phyloP scores from a whole-genome alignment of 2,113 vertebrate genomes.

The Nesospiza acunhae region DNA sequence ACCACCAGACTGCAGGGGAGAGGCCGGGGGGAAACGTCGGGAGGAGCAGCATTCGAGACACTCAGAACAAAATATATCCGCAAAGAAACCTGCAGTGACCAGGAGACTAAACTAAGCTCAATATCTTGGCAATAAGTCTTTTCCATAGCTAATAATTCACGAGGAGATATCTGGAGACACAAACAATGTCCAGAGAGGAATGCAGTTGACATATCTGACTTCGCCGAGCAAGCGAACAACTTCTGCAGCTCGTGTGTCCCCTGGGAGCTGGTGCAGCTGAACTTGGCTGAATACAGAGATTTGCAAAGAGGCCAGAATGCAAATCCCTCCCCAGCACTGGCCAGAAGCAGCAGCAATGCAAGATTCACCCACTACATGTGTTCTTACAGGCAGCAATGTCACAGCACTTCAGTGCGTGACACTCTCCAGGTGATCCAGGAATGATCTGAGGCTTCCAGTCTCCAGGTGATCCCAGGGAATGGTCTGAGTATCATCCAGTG shows the following conservation, averaged over 20 bases:
- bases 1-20: slow-evolving; percentile 11
- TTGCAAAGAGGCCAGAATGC: background rate
- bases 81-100: slow-evolving; percentile 23
- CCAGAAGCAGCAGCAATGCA: background rate
- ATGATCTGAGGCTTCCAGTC: background rate
- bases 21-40: background rate
- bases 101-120: slow-evolving; percentile 3
- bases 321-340: background rate
- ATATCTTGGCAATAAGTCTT: background rate
- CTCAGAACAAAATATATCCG: background rate
- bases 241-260: background rate
- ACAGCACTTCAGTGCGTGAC: background rate
- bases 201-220: background rate
- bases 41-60: background rate
- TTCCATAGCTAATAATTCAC: slow-evolving; percentile 20
- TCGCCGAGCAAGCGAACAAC: rapidly evolving
- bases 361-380: background rate
- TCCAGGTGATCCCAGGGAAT: background rate
- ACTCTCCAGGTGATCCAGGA: background rate
- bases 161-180: background rate
- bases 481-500: background rate
- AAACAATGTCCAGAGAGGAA: slow-evolving; percentile 29
- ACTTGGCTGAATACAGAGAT: background rate
- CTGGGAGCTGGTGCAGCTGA: background rate
- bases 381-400: background rate